Evolutionary conservation across 2,888 invertebrate species (phyloP).

Genomic region (Synanthedon tipuliformis): DNA sequence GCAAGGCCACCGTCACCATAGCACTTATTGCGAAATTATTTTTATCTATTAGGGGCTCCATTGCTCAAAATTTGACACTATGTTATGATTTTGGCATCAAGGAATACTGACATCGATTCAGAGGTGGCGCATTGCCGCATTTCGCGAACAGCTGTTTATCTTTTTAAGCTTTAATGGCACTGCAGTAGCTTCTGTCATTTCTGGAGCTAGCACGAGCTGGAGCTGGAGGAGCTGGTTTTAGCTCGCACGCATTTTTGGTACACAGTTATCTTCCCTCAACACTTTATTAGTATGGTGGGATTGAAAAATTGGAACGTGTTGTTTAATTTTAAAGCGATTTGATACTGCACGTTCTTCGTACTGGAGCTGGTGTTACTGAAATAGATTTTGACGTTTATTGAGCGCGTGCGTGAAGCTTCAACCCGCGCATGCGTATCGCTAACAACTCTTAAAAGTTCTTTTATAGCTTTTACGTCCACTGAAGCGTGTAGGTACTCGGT

Average conservation of each 20-base stretch:
- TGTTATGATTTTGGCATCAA: slow-evolving; percentile 37
- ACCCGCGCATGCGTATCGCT: slow-evolving; percentile 37
- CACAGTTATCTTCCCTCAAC: neutral
- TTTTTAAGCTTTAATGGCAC: slow-evolving; percentile 8
- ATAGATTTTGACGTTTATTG: slow-evolving; percentile 53
- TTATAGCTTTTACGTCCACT: no score
- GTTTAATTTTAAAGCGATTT: slow-evolving; percentile 11
- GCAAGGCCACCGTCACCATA: slow-evolving; percentile 86
- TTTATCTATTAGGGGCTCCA: slow-evolving; percentile 82
- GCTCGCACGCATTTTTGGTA: neutral
- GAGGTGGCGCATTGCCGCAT: slow-evolving; percentile 50
- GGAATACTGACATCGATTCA: slow-evolving; percentile 32
- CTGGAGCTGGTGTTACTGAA: slow-evolving; percentile 45
- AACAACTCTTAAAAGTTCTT: neutral
- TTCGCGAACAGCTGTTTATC: slow-evolving; percentile 17
- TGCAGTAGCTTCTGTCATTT: slow-evolving; percentile 4
- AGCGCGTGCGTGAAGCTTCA: slow-evolving; percentile 34
- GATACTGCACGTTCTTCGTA: slow-evolving; percentile 17
- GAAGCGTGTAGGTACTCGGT: no score
- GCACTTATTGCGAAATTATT: slow-evolving; percentile 90
- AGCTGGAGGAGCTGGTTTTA: no score
- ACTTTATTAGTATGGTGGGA: neutral
- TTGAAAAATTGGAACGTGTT: neutral
- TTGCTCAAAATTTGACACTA: slow-evolving; percentile 48
- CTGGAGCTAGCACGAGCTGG: no score